phyloP scores from a whole-genome alignment of 2,888 invertebrate genomes.

The Drosophila atroscutellata region DNA sequence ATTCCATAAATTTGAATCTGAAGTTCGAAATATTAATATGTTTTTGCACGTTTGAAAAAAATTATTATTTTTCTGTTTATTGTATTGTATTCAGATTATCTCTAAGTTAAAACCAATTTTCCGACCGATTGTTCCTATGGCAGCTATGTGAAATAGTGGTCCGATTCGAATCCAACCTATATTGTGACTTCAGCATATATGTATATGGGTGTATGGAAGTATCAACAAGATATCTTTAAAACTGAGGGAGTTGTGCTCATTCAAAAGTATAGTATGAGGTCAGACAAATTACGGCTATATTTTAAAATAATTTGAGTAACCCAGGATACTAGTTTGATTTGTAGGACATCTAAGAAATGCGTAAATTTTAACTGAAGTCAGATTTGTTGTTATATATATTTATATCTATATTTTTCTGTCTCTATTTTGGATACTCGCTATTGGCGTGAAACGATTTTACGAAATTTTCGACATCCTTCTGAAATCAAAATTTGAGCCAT shows the following conservation, averaged over 20 bases:
- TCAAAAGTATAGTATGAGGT: not conserved
- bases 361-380: too few relatives aligned
- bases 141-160: too few relatives aligned
- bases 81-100: too few relatives aligned
- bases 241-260: not conserved
- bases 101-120: too few relatives aligned
- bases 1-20: not conserved
- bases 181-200: too few relatives aligned
- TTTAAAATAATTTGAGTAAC: not conserved
- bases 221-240: not conserved
- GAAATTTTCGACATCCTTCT: not conserved
- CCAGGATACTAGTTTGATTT: not conserved
- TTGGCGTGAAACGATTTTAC: rapidly evolving
- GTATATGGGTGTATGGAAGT: too few relatives aligned
- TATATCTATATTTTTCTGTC: not conserved
- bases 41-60: not conserved
- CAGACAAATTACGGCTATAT: not conserved
- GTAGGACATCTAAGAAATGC: not conserved
- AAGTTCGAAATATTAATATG: not conserved
- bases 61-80: rapidly evolving
- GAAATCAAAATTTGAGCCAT: not conserved
- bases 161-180: not conserved
- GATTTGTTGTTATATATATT: not conserved
- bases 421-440: not conserved
- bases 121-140: too few relatives aligned